Base-by-base conservation (phyloP, 2,888 invertebrate species). In the Heliconius hortense region DNA sequence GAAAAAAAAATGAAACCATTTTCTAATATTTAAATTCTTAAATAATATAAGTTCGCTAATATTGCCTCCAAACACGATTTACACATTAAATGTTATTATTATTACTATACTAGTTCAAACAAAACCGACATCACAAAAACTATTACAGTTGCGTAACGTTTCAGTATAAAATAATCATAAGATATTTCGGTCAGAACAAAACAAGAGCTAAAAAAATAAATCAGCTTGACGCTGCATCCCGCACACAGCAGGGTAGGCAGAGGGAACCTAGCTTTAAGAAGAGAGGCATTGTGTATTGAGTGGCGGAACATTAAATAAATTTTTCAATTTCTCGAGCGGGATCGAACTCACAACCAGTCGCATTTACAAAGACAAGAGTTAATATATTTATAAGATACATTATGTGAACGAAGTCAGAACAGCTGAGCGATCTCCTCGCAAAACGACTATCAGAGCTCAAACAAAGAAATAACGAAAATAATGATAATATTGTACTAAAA, bases 401-500 rank as follows among this genome's bases (percentile, higher is more conserved):
- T 39, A 43, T 39, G 18, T 24, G 64, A 64, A 39, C 24, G 2
- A 13, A n/a, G n/a, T 35, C 13, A 35, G 24, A 56, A 69, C 69
- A 71, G 60, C 71, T 71, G 71, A 71, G 59, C 26, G 71, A n/a
- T 60, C 18, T 70, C 56, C 3, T 11, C 24, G 35, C 60, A 39
- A 60, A 35, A 21, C 60, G 24, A 26, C 62, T 69, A 31, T 63
- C 59, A 18, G 13, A 62, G 21, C 26, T 28, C 43, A 43, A 68
- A 74, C 74, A 74, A 74, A 69, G 74, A 35, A 24, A 68, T 43
- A 31, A 68, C 15, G 39, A 39, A 59, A 59, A 31, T 56, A 26
- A 39, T 60, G 26, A 67, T 60, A 43, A 56, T 60, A 24, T 31
- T 73, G 48, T 28, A 60, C 48, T 26, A 48, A n/a, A 68, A 48